Percentiles rank a stretch among this genome's conserved stretches.
Conservation (phyloP, 1,140 invertebrate genomes). For the Pollicipes pollicipes region DNA sequence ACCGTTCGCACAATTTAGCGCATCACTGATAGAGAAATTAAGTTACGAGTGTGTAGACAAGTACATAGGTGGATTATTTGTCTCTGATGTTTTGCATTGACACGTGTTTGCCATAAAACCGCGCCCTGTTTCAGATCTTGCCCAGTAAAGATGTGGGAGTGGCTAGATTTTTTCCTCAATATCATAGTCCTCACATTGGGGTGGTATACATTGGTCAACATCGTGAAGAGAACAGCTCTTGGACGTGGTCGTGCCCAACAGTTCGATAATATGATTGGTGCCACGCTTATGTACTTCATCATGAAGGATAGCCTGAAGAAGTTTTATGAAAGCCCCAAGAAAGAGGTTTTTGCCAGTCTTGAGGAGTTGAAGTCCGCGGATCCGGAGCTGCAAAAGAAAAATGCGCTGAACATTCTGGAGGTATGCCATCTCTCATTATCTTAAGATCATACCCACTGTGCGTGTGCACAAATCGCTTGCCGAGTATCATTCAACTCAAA, state of each 20-base stretch:
- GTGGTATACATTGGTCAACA: neutral
- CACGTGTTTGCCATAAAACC: no score
- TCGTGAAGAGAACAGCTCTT: neutral
- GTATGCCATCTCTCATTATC: slow-evolving; percentile 1
- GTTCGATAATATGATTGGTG: neutral
- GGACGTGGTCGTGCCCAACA: neutral
- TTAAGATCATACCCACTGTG: no score
- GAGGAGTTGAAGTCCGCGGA: slow-evolving; percentile 7
- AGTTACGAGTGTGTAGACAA: no score
- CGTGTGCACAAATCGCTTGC: no score
- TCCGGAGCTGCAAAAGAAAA: slow-evolving; percentile 11
- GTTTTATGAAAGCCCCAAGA: neutral
- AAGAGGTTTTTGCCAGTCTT: slow-evolving; percentile 5
- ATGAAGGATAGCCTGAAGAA: neutral
- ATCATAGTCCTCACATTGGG: neutral
- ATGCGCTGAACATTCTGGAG: slow-evolving; percentile 12
- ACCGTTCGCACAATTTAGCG: no score
- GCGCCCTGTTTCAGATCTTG: no score
- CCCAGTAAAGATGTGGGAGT: no score
- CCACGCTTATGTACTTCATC: neutral
- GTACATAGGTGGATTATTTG: no score
- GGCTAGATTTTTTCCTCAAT: no score
- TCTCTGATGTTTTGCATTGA: no score
- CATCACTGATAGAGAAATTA: no score
- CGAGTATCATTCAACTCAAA: no score